Evolutionary conservation across 1,140 invertebrate species (phyloP).

Genomic region (Drosophila pseudoobscura): DNA sequence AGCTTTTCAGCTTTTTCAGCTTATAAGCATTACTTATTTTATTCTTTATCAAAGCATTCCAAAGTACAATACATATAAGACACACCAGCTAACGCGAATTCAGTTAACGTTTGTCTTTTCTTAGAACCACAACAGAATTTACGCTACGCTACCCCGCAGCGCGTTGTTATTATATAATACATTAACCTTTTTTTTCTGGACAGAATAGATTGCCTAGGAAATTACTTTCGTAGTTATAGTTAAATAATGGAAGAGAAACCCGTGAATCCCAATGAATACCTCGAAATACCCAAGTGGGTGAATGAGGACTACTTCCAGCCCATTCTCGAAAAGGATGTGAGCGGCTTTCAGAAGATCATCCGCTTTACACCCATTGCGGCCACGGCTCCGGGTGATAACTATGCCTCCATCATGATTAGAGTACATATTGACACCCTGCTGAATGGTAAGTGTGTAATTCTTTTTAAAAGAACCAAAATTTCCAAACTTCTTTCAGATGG

Average conservation of each 20-base stretch:
- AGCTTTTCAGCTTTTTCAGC: too few species aligned
- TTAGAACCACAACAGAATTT: too few species aligned
- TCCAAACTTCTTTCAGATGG: constrained; percentile 40
- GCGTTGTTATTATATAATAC: too few species aligned
- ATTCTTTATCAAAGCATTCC: too few species aligned
- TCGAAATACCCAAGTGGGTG: constrained; percentile 83
- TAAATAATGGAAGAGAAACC: constrained; percentile 8
- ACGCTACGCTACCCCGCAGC: too few species aligned
- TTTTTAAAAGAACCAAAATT: not conserved
- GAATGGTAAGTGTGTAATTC: constrained; percentile 43
- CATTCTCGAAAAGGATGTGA: constrained; percentile 78
- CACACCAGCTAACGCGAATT: too few species aligned
- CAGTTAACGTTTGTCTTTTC: too few species aligned
- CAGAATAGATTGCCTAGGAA: too few species aligned
- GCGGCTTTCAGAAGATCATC: constrained; percentile 45
- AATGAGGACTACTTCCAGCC: constrained; percentile 83
- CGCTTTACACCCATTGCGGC: constrained; percentile 63
- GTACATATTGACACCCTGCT: constrained; percentile 57
- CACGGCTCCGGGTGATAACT: constrained; percentile 73
- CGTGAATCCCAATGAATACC: constrained; percentile 59
- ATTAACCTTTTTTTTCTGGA: too few species aligned
- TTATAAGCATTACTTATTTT: too few species aligned
- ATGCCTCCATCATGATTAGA: constrained; percentile 71
- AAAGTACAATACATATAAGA: too few species aligned
- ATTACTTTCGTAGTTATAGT: too few species aligned